These are phyloP conservation scores for Protonemura montana DNA, from an alignment of 2,888 invertebrate species.

Conservation along the genomic window DNA sequence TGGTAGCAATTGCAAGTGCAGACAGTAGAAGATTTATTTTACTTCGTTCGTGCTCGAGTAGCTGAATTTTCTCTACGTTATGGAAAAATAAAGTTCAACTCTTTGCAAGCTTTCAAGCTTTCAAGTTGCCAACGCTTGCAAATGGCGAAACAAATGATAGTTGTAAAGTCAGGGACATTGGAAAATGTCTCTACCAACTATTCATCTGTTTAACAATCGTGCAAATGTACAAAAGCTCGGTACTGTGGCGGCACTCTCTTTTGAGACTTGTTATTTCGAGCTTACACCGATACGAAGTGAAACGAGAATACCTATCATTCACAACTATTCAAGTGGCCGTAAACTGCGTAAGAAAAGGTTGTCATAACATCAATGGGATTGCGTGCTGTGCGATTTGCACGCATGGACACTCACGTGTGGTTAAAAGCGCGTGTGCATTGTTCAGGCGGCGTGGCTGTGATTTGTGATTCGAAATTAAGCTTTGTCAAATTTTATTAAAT, in stretches of 20 bases:
- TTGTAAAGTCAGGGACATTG: neutral
- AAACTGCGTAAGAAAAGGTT: neutral
- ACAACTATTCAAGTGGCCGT: neutral
- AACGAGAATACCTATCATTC: neutral
- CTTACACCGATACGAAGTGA: neutral
- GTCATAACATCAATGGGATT: conserved; percentile 3
- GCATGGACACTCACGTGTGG: neutral
- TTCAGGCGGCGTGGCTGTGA: neutral
- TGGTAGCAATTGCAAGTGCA: too few species aligned
- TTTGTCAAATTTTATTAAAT: neutral
- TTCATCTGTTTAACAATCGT: neutral
- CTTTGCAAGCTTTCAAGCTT: too few species aligned
- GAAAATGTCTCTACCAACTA: neutral
- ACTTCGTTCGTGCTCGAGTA: too few species aligned
- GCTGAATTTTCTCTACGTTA: too few species aligned
- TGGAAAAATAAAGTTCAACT: too few species aligned
- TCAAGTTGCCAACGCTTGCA: too few species aligned
- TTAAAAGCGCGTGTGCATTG: neutral
- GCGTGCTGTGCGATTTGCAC: neutral
- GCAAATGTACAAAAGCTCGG: neutral
- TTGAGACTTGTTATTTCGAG: too few species aligned
- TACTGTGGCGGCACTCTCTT: neutral
- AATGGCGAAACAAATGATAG: too few species aligned
- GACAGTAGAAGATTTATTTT: too few species aligned
- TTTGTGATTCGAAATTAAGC: neutral